A percentile compares a stretch with the other conserved stretches of the same genome.
Conservation (phyloP, 2,888 invertebrate species). For the Caenorhabditis sp. region DNA sequence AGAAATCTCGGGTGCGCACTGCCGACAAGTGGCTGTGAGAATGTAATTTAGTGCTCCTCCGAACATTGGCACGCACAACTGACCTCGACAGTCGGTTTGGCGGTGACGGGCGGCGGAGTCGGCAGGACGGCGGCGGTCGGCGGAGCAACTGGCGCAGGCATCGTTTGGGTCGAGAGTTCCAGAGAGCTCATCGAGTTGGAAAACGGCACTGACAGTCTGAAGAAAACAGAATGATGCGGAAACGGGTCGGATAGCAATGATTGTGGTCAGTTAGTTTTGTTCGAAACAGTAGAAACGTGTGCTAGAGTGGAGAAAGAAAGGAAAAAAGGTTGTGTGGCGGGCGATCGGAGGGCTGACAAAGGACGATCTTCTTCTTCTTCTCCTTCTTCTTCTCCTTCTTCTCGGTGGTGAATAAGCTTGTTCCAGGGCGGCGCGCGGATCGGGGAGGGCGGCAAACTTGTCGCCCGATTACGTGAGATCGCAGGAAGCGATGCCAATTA, state of each 20-base stretch:
- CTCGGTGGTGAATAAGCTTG: conserved; percentile 3
- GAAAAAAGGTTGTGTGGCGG: too few species aligned
- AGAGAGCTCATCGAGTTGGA: conserved; percentile 63
- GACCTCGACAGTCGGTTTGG: conserved; percentile 68
- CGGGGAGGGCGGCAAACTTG: conserved; percentile 13
- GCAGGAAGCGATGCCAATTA: conserved; percentile 44
- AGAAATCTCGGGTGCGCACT: too few species aligned
- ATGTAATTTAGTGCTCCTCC: neutral
- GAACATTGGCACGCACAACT: neutral
- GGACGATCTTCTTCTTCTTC: neutral
- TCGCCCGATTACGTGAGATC: conserved; percentile 44
- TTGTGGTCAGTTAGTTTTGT: too few species aligned
- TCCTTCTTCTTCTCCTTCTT: too few species aligned
- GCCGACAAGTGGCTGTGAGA: too few species aligned
- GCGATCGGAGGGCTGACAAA: neutral
- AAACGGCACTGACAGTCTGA: conserved; percentile 59
- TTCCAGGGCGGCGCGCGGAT: conserved; percentile 12
- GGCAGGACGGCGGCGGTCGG: conserved; percentile 21
- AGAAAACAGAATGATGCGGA: conserved; percentile 16
- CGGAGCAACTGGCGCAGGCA: conserved; percentile 7
- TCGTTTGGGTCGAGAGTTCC: conserved; percentile 49
- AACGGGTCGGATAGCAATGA: too few species aligned
- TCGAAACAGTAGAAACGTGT: too few species aligned
- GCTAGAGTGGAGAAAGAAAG: neutral
- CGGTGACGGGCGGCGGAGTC: conserved; percentile 21